phyloP scores from a whole-genome alignment of 2,797 vertebrate species.

The Adelosebastes latens region DNA sequence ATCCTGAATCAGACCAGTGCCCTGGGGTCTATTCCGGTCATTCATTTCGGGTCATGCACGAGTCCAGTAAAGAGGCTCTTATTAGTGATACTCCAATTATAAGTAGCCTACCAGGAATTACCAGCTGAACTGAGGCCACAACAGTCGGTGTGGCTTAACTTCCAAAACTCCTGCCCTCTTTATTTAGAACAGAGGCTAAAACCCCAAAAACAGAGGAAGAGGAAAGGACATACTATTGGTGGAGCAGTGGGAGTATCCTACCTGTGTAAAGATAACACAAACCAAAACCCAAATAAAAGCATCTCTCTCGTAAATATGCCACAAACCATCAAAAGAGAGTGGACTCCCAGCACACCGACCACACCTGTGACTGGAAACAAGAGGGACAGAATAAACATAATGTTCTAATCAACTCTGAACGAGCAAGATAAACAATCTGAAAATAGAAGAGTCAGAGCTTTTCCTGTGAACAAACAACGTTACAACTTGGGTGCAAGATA shows the following conservation, averaged over 20 bases:
- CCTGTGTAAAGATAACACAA: constrained; percentile 25
- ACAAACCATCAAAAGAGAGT: constrained; percentile 18
- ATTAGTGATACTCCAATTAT: neutral
- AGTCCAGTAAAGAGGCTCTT: neutral
- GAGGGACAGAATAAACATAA: neutral
- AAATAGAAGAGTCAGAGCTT: neutral
- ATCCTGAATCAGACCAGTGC: neutral
- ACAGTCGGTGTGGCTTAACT: neutral
- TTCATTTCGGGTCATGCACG: neutral
- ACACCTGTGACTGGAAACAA: constrained; percentile 1
- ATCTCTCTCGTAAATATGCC: neutral
- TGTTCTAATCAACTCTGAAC: neutral
- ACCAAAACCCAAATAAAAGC: constrained; percentile 15
- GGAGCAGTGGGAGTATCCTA: neutral
- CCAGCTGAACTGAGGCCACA: neutral
- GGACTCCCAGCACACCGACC: neutral
- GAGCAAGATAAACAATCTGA: neutral
- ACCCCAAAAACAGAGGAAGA: neutral
- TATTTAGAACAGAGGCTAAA: constrained; percentile 13
- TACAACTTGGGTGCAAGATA: neutral
- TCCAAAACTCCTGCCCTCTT: neutral
- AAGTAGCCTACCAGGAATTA: constrained; percentile 10
- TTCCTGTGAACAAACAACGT: neutral
- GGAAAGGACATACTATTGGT: neutral
- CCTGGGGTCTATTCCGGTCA: neutral